Conservation (phyloP, 2,888 invertebrate species). For the Cotesia congregata region DNA sequence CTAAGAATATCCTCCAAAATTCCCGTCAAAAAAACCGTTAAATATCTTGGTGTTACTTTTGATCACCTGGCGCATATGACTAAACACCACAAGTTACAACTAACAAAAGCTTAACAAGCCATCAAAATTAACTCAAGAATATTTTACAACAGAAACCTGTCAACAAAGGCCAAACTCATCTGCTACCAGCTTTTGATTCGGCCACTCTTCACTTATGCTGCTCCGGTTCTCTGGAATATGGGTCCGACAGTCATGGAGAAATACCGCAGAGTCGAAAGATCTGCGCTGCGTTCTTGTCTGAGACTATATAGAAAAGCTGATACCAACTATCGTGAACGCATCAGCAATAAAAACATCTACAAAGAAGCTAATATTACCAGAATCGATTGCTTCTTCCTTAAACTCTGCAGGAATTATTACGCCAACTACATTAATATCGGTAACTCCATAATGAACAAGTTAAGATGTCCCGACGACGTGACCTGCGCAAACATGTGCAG, state of each 20-base stretch:
- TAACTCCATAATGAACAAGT: not conserved
- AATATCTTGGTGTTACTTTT: conserved; percentile 40
- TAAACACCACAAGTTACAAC: conserved; percentile 23
- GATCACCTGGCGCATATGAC: conserved; percentile 26
- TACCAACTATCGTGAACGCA: not conserved
- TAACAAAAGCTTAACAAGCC: conserved; percentile 30
- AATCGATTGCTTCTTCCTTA: not conserved
- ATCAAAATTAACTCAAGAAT: conserved; percentile 15
- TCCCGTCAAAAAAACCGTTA: conserved; percentile 29
- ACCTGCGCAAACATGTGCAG: not conserved
- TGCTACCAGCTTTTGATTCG: conserved; percentile 26
- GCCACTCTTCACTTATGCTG: conserved; percentile 24
- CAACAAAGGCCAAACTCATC: not conserved
- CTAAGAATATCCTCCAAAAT: not conserved
- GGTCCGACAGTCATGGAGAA: conserved; percentile 36
- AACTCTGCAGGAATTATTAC: not conserved
- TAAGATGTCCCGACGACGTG: not conserved
- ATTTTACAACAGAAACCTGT: conserved; percentile 15
- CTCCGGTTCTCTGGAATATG: conserved; percentile 36
- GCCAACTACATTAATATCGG: not conserved
- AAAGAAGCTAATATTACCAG: not conserved
- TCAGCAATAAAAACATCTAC: not conserved
- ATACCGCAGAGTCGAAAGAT: conserved; percentile 33
- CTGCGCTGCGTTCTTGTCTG: not conserved
- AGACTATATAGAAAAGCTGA: not conserved